Conservation (phyloP, 2,113 vertebrate species). For the Sapayoa aenigma region DNA sequence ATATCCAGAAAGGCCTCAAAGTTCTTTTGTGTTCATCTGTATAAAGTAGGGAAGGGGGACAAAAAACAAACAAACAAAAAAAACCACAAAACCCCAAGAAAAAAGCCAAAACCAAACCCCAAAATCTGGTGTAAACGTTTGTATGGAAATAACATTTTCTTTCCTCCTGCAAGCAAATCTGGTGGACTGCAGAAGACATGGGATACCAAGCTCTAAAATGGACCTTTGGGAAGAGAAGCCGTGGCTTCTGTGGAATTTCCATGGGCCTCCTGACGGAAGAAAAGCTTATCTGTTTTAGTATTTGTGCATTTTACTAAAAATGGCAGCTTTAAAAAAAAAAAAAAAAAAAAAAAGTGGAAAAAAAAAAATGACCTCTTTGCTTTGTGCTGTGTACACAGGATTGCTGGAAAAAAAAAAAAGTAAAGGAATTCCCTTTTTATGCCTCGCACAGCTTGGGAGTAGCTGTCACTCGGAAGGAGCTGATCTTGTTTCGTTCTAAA, state of each 20-base stretch:
- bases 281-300: constrained; percentile 87
- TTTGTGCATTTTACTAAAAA: constrained; percentile 91
- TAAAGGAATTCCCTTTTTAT: constrained; percentile 88
- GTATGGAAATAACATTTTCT: constrained; percentile 78
- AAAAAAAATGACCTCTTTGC: constrained; percentile 82
- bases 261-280: constrained; percentile 81
- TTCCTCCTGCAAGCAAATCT: constrained; percentile 77
- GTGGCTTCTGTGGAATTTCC: constrained; percentile 78
- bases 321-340: constrained; percentile 84
- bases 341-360: constrained; percentile 83
- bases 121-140: constrained; percentile 66
- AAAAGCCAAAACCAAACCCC: background rate
- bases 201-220: constrained; percentile 75
- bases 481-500: constrained; percentile 97
- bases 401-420: constrained; percentile 88
- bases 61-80: no score
- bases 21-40: constrained; percentile 65
- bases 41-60: background rate
- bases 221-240: constrained; percentile 80
- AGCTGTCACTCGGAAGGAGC: constrained; percentile 92
- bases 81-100: no score
- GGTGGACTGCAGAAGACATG: constrained; percentile 75
- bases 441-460: constrained; percentile 89
- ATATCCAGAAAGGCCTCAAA: constrained; percentile 67
- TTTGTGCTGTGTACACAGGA: constrained; percentile 98